Conservation (phyloP, 2,888 invertebrate genomes). For the Nephrotoma flavescens region DNA sequence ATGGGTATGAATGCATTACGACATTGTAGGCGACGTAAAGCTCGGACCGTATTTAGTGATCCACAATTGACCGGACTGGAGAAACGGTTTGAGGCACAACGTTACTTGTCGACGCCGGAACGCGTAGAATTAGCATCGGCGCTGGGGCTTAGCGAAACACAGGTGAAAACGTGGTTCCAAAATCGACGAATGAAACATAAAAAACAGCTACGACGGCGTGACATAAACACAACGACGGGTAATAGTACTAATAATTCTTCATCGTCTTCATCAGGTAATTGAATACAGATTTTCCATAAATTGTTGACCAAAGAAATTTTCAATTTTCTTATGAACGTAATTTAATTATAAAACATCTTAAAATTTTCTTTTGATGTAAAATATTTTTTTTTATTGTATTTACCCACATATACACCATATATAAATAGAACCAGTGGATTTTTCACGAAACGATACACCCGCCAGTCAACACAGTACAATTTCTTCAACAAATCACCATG, state of each 20-base stretch:
- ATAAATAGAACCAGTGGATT: constrained; percentile 30
- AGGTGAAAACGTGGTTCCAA: constrained; percentile 98
- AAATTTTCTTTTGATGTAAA: constrained; percentile 2
- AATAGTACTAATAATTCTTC: background rate
- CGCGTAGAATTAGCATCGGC: constrained; percentile 88
- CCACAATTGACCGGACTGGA: constrained; percentile 76
- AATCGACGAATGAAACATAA: constrained; percentile 95
- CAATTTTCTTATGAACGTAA: background rate
- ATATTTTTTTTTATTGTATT: constrained; percentile 11
- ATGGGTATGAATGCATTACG: constrained; percentile 53
- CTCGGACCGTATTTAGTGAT: constrained; percentile 81
- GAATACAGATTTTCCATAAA: background rate
- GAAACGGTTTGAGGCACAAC: constrained; percentile 86
- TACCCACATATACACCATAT: constrained; percentile 12
- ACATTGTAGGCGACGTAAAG: constrained; percentile 90
- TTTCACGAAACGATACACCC: constrained; percentile 17
- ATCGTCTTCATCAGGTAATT: constrained; percentile 24
- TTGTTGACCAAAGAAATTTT: constrained; percentile 5
- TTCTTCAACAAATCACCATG: constrained; percentile 3
- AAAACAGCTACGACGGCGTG: constrained; percentile 52
- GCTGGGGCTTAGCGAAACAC: constrained; percentile 84
- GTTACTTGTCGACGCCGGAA: constrained; percentile 92
- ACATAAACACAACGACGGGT: constrained; percentile 19
- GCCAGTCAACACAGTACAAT: constrained; percentile 6
- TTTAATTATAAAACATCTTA: background rate